Evolutionary conservation across 2,888 invertebrate genomes (phyloP).

Genomic region (Ashinkailepas kermadecensis): DNA sequence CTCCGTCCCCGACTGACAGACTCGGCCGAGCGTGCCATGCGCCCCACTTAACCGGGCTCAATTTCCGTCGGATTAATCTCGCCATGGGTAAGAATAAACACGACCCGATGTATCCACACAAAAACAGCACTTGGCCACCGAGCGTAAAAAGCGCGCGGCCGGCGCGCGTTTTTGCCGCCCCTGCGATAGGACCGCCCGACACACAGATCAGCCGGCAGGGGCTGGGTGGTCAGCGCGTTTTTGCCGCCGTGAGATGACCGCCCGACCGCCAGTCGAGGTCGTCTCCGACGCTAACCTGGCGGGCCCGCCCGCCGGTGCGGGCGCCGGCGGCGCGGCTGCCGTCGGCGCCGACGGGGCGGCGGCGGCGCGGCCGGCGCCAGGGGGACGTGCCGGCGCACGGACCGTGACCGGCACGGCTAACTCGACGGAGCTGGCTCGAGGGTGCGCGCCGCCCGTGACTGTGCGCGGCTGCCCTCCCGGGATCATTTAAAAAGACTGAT

Average conservation of each 20-base stretch:
- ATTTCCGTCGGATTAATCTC: background rate
- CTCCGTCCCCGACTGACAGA: background rate
- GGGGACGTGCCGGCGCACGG: background rate
- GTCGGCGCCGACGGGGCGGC: no score
- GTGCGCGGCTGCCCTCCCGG: background rate
- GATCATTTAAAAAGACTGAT: constrained; percentile 18
- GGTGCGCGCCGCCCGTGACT: background rate
- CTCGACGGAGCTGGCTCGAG: background rate
- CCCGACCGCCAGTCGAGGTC: no score
- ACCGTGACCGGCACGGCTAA: background rate
- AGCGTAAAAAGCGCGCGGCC: background rate
- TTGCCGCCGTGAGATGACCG: no score
- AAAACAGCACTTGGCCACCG: background rate
- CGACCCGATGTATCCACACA: background rate
- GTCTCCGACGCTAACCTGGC: no score
- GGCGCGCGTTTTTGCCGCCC: background rate
- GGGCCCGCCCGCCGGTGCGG: no score
- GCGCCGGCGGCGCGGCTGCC: no score
- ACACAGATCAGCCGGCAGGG: background rate
- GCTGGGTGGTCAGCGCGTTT: background rate
- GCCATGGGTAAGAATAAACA: background rate
- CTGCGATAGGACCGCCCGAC: background rate
- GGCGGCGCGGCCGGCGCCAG: background rate
- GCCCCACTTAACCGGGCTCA: background rate
- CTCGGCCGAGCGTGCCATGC: background rate